phyloP scores from a whole-genome alignment of 2,113 vertebrate species.

The Formicarius rufipectus region DNA sequence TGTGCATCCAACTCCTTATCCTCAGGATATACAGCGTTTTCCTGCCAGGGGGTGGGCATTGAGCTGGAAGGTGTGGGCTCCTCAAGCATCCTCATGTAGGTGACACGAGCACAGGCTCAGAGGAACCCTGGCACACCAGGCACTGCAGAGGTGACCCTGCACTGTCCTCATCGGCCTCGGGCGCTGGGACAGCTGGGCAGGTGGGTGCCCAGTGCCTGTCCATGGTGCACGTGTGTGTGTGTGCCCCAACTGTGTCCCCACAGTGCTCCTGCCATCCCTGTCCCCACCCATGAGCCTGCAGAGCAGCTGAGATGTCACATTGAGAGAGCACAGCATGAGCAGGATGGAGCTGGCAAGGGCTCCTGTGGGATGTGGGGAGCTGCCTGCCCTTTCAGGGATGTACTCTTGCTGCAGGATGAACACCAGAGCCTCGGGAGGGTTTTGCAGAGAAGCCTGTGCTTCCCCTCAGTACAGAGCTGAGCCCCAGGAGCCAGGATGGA shows the following conservation, averaged over 20 bases:
- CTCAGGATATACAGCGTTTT: not conserved
- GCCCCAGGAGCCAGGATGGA: fast-evolving
- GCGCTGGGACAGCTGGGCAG: fast-evolving
- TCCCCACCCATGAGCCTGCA: fast-evolving
- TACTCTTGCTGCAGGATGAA: not conserved
- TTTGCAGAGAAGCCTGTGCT: not conserved
- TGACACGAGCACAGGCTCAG: fast-evolving
- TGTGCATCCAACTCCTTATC: not conserved
- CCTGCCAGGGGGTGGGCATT: not conserved
- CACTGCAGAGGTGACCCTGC: fast-evolving
- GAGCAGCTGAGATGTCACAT: not conserved
- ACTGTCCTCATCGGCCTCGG: fast-evolving
- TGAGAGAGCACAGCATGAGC: fast-evolving
- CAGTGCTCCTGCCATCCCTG: fast-evolving
- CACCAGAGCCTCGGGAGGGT: fast-evolving
- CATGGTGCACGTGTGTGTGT: fast-evolving
- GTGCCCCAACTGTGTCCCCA: not conserved
- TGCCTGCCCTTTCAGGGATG: fast-evolving
- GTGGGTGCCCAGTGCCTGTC: fast-evolving
- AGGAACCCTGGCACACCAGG: not conserved
- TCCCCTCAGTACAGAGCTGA: fast-evolving
- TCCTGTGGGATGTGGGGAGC: not conserved
- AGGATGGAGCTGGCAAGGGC: fast-evolving
- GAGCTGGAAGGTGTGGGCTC: not conserved
- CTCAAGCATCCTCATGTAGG: not conserved